Percentiles rank a stretch among this genome's conserved stretches.
Evolutionary conservation across 1,140 invertebrate species (phyloP).

Genomic region (Triops cancriformis): DNA sequence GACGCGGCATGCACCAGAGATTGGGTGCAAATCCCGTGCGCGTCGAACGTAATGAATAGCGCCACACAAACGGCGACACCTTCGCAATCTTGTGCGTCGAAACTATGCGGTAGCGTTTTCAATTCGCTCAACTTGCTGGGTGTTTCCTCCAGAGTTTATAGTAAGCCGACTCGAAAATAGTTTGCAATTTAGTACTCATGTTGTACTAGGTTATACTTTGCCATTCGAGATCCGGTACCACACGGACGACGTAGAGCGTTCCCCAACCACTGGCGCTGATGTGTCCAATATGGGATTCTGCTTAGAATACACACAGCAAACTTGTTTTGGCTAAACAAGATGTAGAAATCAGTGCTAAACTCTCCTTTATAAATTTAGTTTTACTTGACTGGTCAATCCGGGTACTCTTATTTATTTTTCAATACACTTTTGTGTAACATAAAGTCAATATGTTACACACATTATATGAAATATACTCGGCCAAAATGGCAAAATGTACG

Average conservation of each 20-base stretch:
- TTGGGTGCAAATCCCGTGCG: constrained; percentile 21
- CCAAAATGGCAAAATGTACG: too few species aligned
- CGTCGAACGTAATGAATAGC: constrained; percentile 2
- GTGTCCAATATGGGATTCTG: constrained; percentile 2
- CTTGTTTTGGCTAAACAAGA: background rate
- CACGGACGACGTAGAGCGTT: constrained; percentile 15
- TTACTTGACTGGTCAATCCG: too few species aligned
- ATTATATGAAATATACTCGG: too few species aligned
- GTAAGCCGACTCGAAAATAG: background rate
- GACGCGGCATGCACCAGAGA: constrained; percentile 7
- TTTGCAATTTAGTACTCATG: background rate
- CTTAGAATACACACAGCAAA: constrained; percentile 4
- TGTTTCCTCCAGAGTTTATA: background rate
- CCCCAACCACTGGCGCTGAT: background rate
- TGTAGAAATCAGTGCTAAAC: background rate
- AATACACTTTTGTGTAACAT: too few species aligned
- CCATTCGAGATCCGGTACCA: constrained; percentile 24
- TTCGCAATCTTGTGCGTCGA: constrained; percentile 12
- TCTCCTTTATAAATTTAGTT: too few species aligned
- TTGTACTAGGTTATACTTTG: background rate
- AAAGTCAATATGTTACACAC: too few species aligned
- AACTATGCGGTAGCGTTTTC: constrained; percentile 10
- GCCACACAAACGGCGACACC: background rate
- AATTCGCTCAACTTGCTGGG: background rate
- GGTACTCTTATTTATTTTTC: too few species aligned